Evolutionary conservation across 2,797 vertebrate genomes (phyloP), one percentile per base, ranked within the genome.

Genomic region (Zalophus californianus): DNA sequence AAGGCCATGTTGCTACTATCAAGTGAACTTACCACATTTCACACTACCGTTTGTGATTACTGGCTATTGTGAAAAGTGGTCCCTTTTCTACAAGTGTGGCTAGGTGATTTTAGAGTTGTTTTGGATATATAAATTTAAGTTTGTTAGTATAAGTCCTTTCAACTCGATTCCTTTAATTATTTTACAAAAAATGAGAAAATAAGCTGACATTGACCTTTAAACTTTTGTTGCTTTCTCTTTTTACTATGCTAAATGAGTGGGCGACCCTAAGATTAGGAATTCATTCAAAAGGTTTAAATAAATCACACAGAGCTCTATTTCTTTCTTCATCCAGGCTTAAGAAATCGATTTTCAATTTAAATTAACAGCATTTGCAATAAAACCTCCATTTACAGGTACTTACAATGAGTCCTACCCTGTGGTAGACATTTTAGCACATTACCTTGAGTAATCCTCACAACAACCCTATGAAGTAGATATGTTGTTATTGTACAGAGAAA

Each of bases 161-260:
- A 12, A 56, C 10, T 86, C n/a, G 48, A 52, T 91, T 78, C 48
- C 27, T 90, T 84, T 70, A n/a, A 86, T 86, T 82, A 77, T 86
- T 93, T 96, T 89, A 64, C 9, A 66, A 70, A 90, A 66, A 75
- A 44, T 20, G 5, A 85, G 32, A 90, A 96, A 93, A 84, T n/a
- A 56, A 86, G 12, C 29, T 38, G 23, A 77, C 21, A 35, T 4
- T 41, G 58, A 60, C 35, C 18, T 72, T 90, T 48, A 92, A 0
- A 41, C 4, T 91, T 93, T 13, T 58, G 54, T 62, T 68, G 20
- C 25, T 29, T 27, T 92, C 92, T 77, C 23, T 94, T 70, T 96
- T 87, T 84, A 68, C 14, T 35, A 29, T 7, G 3, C 35, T 48
- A 68, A 64, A 32, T 56, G 41, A 41, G 11, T 12, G 72, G 29